These are phyloP conservation scores for Etia nguti DNA, from an alignment of 2,113 vertebrate genomes.

Conservation along the genomic window DNA sequence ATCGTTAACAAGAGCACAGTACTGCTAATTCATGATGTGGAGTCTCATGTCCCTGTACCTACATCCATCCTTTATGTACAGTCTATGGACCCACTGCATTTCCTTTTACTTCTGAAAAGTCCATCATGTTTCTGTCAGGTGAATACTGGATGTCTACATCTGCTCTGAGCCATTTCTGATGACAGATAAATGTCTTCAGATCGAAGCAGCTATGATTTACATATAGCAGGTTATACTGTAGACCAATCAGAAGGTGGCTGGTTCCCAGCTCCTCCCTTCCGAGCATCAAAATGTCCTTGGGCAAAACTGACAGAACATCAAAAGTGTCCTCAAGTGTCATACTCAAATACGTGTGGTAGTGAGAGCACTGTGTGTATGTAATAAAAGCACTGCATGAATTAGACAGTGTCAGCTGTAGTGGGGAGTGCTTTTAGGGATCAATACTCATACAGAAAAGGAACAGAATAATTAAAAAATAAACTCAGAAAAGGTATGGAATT, in stretches of 20 bases:
- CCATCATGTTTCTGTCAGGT: not conserved
- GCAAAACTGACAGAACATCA: not conserved
- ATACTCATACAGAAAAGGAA: not conserved
- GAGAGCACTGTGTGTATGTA: not conserved
- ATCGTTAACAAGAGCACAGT: not conserved
- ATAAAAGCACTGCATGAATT: not conserved
- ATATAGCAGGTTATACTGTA: not conserved
- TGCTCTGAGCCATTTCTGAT: not conserved
- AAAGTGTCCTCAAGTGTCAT: not conserved
- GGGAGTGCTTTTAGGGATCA: not conserved
- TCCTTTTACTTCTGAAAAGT: not conserved
- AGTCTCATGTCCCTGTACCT: not conserved
- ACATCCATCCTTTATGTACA: not conserved
- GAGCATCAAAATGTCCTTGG: not conserved
- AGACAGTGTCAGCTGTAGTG: not conserved
- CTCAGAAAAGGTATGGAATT: not conserved
- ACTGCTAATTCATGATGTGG: not conserved
- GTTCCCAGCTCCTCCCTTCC: not conserved
- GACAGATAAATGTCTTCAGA: not conserved
- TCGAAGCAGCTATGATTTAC: not conserved
- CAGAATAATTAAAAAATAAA: not conserved
- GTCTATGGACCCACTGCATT: rapidly evolving
- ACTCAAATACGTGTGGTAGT: not conserved
- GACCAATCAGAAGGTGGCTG: not conserved
- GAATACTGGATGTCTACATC: not conserved